phyloP scores from a whole-genome alignment of 92 coral and sea anemone species.

The Epizoanthus stellaris region DNA sequence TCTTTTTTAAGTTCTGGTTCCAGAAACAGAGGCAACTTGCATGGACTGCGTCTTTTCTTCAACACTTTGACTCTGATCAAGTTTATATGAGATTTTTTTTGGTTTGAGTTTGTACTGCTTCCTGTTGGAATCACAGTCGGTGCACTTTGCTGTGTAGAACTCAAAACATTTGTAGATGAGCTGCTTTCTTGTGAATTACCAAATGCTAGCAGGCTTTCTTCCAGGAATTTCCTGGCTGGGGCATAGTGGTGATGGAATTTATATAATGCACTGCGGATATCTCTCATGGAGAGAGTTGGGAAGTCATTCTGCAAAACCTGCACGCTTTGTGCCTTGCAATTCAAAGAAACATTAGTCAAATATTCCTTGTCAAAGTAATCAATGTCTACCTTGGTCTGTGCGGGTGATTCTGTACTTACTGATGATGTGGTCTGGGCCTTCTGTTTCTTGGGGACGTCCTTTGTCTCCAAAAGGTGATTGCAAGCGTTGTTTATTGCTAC shows the following conservation, averaged over 20 bases:
- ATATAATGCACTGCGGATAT: constrained; percentile 63
- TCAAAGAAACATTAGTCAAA: constrained; percentile 35
- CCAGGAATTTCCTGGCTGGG: constrained; percentile 77
- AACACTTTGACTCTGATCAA: constrained; percentile 45
- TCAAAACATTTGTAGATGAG: constrained; percentile 16
- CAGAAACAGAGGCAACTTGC: not conserved
- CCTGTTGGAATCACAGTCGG: not conserved
- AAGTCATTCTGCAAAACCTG: constrained; percentile 77
- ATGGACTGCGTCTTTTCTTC: constrained; percentile 47
- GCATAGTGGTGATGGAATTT: constrained; percentile 81
- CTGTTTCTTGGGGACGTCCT: constrained; percentile 64
- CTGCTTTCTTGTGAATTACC: not conserved
- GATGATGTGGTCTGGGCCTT: not conserved
- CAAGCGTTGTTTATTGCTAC: constrained; percentile 67
- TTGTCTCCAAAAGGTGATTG: constrained; percentile 68
- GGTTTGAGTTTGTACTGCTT: not conserved
- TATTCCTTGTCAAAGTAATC: constrained; percentile 78
- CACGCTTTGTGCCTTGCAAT: constrained; percentile 60
- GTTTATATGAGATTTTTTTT: not conserved
- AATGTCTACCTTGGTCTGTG: constrained; percentile 1
- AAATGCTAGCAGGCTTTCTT: constrained; percentile 70
- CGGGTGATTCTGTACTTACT: not conserved
- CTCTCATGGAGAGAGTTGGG: constrained; percentile 58
- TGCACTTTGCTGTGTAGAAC: constrained; percentile 26
- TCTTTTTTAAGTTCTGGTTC: constrained; percentile 74